Evolutionary conservation across 2,113 vertebrate genomes (phyloP).

Genomic region (Otis tarda): DNA sequence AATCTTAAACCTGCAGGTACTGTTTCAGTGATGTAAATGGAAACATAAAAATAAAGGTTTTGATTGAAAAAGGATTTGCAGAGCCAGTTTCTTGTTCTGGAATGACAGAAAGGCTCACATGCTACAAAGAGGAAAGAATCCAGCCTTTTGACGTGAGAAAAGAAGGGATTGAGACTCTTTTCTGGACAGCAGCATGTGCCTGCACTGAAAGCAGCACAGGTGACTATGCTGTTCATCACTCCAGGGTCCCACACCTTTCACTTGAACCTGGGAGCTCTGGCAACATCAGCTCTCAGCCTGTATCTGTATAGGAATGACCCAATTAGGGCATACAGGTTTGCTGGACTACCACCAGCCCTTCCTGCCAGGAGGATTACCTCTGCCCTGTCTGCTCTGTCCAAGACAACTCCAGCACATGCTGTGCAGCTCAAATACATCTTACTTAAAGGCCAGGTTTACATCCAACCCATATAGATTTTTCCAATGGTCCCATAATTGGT

Average conservation of each 20-base stretch:
- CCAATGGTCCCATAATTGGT: neutral
- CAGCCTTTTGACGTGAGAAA: neutral
- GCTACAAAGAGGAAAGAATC: neutral
- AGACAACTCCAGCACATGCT: neutral
- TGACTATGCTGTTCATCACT: rapidly evolving
- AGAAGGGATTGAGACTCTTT: neutral
- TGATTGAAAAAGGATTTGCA: neutral
- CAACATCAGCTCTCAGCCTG: neutral
- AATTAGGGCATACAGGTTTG: neutral
- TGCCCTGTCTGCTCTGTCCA: neutral
- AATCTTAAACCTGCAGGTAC: neutral
- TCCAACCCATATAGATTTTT: rapidly evolving
- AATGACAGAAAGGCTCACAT: neutral
- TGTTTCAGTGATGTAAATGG: neutral
- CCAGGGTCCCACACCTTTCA: rapidly evolving
- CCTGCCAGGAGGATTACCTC: neutral
- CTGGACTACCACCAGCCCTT: neutral
- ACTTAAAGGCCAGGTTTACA: neutral
- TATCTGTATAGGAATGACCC: neutral
- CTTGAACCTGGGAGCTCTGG: neutral
- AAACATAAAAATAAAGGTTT: neutral
- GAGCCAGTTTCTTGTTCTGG: neutral
- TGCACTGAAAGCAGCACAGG: neutral
- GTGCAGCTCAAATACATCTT: neutral
- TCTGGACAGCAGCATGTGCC: neutral